These are phyloP conservation scores for Hesperophylax magnus DNA, from an alignment of 1,140 invertebrate genomes.

Conservation along the genomic window DNA sequence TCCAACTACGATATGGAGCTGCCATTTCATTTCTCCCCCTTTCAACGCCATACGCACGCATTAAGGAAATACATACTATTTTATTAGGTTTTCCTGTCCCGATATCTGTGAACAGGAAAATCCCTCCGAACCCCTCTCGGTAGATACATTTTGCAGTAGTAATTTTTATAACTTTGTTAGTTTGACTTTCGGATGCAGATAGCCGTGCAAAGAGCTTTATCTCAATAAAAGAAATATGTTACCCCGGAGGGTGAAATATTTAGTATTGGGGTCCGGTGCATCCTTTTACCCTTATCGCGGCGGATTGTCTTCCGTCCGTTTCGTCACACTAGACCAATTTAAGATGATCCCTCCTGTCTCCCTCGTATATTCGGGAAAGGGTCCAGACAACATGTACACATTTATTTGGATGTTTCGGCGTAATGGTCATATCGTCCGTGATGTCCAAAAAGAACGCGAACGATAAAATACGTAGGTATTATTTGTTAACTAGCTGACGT, in stretches of 20 bases:
- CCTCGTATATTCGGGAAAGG: neutral
- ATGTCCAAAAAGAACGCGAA: too few species aligned
- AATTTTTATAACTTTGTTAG: too few species aligned
- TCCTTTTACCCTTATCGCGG: neutral
- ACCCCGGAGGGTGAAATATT: neutral
- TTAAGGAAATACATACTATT: too few species aligned
- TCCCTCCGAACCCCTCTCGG: too few species aligned
- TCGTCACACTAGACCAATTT: neutral
- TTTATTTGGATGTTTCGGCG: neutral
- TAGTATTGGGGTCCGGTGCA: neutral
- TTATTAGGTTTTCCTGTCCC: too few species aligned
- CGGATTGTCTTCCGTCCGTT: constrained; percentile 4
- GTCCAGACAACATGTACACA: neutral
- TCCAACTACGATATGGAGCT: too few species aligned
- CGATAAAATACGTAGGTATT: too few species aligned
- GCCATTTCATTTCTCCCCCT: too few species aligned
- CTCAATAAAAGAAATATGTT: neutral
- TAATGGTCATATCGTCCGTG: neutral
- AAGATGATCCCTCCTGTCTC: neutral
- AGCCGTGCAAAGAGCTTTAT: neutral
- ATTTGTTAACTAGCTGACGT: too few species aligned
- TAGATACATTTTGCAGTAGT: too few species aligned
- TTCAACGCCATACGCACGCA: too few species aligned
- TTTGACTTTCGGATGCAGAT: neutral
- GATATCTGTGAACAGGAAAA: too few species aligned